Base-by-base conservation (phyloP, 1,140 invertebrate species). In the Drosophila busckii region DNA sequence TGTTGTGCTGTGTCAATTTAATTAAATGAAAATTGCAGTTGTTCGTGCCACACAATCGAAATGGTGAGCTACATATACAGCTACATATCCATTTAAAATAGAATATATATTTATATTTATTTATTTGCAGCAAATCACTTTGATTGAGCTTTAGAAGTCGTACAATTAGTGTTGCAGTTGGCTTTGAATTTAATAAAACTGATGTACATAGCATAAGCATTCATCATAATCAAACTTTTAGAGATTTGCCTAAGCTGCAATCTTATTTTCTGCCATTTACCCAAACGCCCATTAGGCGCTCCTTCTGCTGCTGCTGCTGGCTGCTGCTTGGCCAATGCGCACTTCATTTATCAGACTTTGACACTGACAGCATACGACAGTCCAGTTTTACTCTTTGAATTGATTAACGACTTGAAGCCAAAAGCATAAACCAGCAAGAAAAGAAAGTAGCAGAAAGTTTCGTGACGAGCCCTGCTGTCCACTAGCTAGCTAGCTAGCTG, bases 21-120 rank as follows among this genome's bases (percentile, higher is more conserved):
- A 71, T 76, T 67, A 71, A 76, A 59, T 55, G 25, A 48, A 42
- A 63, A 45, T 65, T 56, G 44, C 32, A 65, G n/a, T 41, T 45
- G 32, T 45, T 38, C 22, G 35, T 50, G 23, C 13, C n/a, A 26
- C n/a, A n/a, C 9, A 54, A 48, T 62, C 41, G n/a, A 40, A 63
- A 28, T 28, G 38, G 20, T 26, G 12, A 40, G n/a, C n/a, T n/a
- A n/a, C n/a, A n/a, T n/a, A n/a, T n/a, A n/a, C n/a, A n/a, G n/a
- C n/a, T n/a, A n/a, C n/a, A n/a, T n/a, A n/a, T n/a, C n/a, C n/a
- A n/a, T n/a, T n/a, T n/a, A n/a, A n/a, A n/a, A n/a, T n/a, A n/a
- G n/a, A n/a, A n/a, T n/a, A n/a, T n/a, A n/a, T n/a, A n/a, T n/a
- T n/a, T n/a, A n/a, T n/a, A n/a, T n/a, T n/a, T n/a, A n/a, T n/a